Percentiles rank a stretch among this genome's conserved stretches.
These are phyloP conservation scores for Parelbella ahira DNA, from an alignment of 2,888 invertebrate species.

Conservation along the genomic window DNA sequence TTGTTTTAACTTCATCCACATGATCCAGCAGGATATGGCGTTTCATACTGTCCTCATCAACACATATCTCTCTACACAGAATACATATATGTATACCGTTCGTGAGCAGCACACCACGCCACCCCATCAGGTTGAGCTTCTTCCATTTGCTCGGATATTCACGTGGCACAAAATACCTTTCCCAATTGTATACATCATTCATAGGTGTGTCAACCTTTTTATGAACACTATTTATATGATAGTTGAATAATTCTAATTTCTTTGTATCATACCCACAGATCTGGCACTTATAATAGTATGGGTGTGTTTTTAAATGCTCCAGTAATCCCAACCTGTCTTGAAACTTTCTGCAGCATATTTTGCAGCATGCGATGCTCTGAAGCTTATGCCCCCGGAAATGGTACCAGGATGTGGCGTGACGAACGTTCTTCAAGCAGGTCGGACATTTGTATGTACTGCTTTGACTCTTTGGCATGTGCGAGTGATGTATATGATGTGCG, in stretches of 20 bases:
- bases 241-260: constrained; percentile 30
- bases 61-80: constrained; percentile 49
- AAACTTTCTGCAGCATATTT: constrained; percentile 43
- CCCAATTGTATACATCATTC: neutral
- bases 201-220: neutral
- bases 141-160: neutral
- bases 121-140: constrained; percentile 16
- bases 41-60: constrained; percentile 26
- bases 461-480: constrained; percentile 25
- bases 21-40: constrained; percentile 41
- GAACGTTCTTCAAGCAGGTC: constrained; percentile 35
- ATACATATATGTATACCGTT: constrained; percentile 41
- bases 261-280: constrained; percentile 39
- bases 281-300: constrained; percentile 37
- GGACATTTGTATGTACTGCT: constrained; percentile 37
- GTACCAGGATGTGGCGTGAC: constrained; percentile 32
- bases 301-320: constrained; percentile 41
- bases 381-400: constrained; percentile 45
- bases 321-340: constrained; percentile 26
- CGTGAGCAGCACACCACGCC: constrained; percentile 39
- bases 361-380: constrained; percentile 41
- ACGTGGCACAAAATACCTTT: constrained; percentile 28
- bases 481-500: constrained; percentile 35
- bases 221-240: constrained; percentile 38
- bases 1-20: neutral